Percentiles rank a stretch among this genome's conserved stretches.
Conservation (phyloP, 2,113 vertebrate genomes). For the Silurus asotus region DNA sequence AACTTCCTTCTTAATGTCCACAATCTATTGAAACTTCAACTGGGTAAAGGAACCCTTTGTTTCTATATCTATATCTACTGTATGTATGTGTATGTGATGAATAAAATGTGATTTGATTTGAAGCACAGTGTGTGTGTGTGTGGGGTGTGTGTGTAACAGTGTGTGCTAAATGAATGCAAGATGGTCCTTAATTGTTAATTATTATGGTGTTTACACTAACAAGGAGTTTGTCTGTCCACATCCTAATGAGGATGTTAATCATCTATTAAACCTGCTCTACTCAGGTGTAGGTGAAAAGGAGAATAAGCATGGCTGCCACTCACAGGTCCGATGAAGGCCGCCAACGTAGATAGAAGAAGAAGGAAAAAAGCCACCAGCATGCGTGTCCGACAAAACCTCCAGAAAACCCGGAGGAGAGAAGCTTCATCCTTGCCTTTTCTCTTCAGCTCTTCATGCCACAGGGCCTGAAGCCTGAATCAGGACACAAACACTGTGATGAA, state of each 20-base stretch:
- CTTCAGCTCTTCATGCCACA: conserved; percentile 79
- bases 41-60: background rate
- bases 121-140: background rate
- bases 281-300: background rate
- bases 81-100: background rate
- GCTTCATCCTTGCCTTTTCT: conserved; percentile 66
- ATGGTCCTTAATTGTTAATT: background rate
- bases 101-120: too few species aligned
- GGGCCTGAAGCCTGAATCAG: conserved; percentile 69
- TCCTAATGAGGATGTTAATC: background rate
- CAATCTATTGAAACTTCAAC: conserved; percentile 24
- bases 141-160: background rate
- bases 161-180: background rate
- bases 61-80: background rate
- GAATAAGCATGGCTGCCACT: conserved; percentile 60
- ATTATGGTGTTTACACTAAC: background rate
- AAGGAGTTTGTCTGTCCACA: background rate
- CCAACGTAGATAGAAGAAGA: conserved; percentile 75
- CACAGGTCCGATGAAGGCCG: conserved; percentile 76
- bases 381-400: conserved; percentile 79
- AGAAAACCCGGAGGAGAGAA: conserved; percentile 74
- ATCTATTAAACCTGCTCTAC: background rate
- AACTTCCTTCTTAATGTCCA: conserved; percentile 52
- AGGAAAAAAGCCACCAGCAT: conserved; percentile 73
- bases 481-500: background rate